These are phyloP conservation scores for Ophthalmolycus amberensis DNA, from an alignment of 2,113 vertebrate species.

Conservation along the genomic window DNA sequence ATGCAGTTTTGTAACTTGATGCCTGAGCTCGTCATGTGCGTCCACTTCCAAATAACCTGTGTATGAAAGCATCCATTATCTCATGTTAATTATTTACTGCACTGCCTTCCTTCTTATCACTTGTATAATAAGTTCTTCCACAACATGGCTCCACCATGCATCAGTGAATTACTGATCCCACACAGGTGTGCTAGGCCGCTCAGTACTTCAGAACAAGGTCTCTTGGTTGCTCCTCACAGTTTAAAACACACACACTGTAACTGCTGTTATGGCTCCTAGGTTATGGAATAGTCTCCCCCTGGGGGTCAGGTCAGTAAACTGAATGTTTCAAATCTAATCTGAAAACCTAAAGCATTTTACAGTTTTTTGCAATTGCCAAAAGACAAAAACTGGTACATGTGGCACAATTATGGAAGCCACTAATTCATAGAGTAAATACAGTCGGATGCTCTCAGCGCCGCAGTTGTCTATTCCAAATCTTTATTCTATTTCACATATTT, in stretches of 20 bases:
- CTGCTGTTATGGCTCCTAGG: background rate
- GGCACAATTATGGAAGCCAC: background rate
- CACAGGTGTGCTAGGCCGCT: background rate
- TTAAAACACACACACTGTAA: background rate
- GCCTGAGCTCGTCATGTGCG: no score
- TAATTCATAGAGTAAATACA: background rate
- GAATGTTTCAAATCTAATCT: background rate
- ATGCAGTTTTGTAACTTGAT: no score
- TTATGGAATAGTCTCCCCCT: background rate
- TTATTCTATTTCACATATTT: no score
- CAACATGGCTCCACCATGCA: background rate
- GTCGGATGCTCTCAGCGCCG: no score
- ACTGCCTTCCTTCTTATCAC: background rate
- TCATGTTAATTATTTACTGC: no score
- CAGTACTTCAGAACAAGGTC: background rate
- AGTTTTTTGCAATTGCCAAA: background rate
- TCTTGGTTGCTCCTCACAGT: background rate
- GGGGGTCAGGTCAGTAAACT: background rate
- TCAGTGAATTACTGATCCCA: background rate
- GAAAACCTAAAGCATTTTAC: background rate
- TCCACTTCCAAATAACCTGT: no score
- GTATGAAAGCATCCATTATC: no score
- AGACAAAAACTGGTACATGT: background rate
- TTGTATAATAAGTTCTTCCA: background rate
- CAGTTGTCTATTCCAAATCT: no score